Evolutionary conservation across 2,888 invertebrate species (phyloP).

Genomic region (Timema cristinae): DNA sequence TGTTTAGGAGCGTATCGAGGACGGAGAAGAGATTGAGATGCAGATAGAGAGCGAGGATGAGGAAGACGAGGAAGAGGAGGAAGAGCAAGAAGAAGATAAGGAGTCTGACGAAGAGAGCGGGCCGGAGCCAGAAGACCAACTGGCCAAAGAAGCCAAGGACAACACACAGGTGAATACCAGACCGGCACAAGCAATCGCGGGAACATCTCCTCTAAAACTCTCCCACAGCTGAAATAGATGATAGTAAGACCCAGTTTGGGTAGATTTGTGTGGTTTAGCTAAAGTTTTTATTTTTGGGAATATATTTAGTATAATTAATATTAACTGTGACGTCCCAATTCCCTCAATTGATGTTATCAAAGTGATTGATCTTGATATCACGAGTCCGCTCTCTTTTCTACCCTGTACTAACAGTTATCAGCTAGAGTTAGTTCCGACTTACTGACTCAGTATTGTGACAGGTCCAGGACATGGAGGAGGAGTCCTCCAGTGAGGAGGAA

Average conservation of each 20-base stretch:
- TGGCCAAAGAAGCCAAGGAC: constrained; percentile 44
- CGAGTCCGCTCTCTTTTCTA: too few relatives aligned
- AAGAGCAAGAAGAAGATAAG: constrained; percentile 43
- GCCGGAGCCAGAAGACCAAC: constrained; percentile 32
- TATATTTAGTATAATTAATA: too few relatives aligned
- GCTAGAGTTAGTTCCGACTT: too few relatives aligned
- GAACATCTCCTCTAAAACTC: too few relatives aligned
- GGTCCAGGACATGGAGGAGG: constrained; percentile 91
- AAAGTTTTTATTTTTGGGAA: too few relatives aligned
- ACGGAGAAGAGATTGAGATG: constrained; percentile 83
- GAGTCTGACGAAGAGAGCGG: constrained; percentile 19
- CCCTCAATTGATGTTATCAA: too few relatives aligned
- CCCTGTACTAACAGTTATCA: too few relatives aligned
- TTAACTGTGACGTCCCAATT: too few relatives aligned
- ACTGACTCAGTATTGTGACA: constrained; percentile 38
- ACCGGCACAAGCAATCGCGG: neutral
- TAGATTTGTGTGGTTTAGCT: too few relatives aligned
- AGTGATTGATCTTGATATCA: too few relatives aligned
- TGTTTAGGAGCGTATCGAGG: constrained; percentile 65
- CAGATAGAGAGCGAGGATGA: constrained; percentile 81
- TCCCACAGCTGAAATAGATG: too few relatives aligned
- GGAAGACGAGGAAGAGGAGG: constrained; percentile 52
- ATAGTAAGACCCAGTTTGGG: too few relatives aligned
- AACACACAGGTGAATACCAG: constrained; percentile 46
- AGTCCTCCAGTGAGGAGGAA: constrained; percentile 67